phyloP scores from a whole-genome alignment of 2,113 vertebrate species.

The Periophthalmodon schlosseri region DNA sequence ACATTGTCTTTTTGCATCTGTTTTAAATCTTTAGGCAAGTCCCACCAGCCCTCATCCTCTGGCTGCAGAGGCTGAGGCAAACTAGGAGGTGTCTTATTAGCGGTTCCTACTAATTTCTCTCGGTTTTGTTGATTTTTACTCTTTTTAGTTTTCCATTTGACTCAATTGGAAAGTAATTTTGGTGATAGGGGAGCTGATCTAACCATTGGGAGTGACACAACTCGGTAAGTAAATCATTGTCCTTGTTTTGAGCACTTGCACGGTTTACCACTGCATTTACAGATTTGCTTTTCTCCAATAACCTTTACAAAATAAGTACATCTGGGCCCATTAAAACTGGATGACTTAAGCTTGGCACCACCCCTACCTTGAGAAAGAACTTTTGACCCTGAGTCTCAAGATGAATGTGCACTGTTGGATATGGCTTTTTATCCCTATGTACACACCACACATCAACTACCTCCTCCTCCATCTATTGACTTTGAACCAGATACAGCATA shows the following conservation, averaged over 20 bases:
- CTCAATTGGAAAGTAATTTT: not conserved
- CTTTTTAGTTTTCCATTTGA: not conserved
- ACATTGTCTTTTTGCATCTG: too few species aligned
- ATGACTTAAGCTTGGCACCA: not conserved
- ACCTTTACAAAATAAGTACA: not conserved
- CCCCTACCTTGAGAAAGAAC: not conserved
- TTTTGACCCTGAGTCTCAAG: not conserved
- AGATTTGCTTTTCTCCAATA: not conserved
- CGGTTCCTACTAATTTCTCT: not conserved
- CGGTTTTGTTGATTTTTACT: not conserved
- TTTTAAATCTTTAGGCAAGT: too few species aligned
- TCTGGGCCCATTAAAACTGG: not conserved
- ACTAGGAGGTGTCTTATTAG: not conserved
- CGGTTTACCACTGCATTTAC: not conserved
- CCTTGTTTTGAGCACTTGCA: not conserved
- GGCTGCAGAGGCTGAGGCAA: not conserved
- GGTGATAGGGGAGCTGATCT: not conserved
- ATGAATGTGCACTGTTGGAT: not conserved
- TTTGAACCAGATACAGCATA: not conserved
- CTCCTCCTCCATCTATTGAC: too few species aligned
- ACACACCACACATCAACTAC: too few species aligned
- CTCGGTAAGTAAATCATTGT: not conserved
- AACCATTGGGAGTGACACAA: not conserved
- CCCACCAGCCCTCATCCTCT: too few species aligned
- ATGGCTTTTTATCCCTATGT: not conserved